These are phyloP conservation scores for Notolepis coatsorum DNA, from an alignment of 2,797 vertebrate species.

Conservation along the genomic window DNA sequence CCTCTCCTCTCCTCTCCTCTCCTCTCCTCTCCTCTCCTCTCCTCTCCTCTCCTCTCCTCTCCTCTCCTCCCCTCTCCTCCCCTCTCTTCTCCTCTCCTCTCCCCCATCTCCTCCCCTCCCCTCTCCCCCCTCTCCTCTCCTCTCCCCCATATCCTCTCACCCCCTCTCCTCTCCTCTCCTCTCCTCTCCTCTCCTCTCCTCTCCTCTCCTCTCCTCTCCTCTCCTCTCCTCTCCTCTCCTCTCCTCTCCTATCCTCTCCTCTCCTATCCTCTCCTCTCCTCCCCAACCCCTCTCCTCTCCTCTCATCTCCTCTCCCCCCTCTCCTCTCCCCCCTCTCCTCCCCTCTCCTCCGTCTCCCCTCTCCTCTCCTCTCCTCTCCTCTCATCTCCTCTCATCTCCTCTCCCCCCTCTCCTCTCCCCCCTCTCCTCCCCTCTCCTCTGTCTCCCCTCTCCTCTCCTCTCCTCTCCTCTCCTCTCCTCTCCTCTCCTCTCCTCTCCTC, in stretches of 20 bases:
- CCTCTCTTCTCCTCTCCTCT: slow-evolving; percentile 11
- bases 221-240: background rate
- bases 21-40: background rate
- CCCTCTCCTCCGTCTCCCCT: background rate
- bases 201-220: background rate
- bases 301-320: slow-evolving; percentile 9
- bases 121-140: slow-evolving; percentile 1
- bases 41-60: background rate
- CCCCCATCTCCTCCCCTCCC: slow-evolving; percentile 11
- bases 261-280: background rate
- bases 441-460: background rate
- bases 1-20: background rate
- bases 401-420: background rate
- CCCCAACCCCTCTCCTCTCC: slow-evolving; percentile 17
- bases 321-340: background rate
- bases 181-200: no score
- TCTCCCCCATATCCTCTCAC: background rate
- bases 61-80: background rate
- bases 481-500: background rate
- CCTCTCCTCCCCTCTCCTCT: no score
- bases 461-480: background rate
- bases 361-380: no score
- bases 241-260: background rate
- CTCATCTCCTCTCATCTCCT: background rate
- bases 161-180: slow-evolving; percentile 10